Percentiles rank a stretch among this genome's conserved stretches.
Conservation (phyloP, 2,888 invertebrate genomes). For the Mantis religiosa region DNA sequence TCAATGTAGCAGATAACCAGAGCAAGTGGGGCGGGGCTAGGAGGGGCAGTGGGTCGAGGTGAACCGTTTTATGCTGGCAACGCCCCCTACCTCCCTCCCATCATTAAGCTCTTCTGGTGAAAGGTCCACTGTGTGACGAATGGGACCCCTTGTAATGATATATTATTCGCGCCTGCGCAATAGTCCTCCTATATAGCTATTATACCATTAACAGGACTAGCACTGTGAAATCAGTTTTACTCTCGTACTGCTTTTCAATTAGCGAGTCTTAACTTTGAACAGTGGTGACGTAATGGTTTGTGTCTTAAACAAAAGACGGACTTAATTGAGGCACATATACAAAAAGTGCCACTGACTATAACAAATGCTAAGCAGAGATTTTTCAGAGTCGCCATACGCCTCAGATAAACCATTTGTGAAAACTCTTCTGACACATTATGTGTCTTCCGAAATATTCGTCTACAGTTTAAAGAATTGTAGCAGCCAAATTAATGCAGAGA, state of each 20-base stretch:
- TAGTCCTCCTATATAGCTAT: background rate
- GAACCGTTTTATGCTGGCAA: conserved; percentile 13
- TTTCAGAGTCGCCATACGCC: too few species aligned
- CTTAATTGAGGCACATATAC: too few species aligned
- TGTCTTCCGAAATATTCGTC: too few species aligned
- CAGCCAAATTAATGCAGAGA: too few species aligned
- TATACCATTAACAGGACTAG: background rate
- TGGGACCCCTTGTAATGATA: background rate
- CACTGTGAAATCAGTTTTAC: background rate
- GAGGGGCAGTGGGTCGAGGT: conserved; percentile 25
- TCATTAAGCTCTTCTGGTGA: background rate
- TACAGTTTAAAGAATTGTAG: too few species aligned
- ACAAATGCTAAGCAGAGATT: too few species aligned
- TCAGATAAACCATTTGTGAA: too few species aligned
- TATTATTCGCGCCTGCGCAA: background rate
- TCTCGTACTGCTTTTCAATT: background rate
- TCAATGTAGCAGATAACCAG: background rate
- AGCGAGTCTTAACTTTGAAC: too few species aligned
- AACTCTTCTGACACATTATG: too few species aligned
- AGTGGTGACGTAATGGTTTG: too few species aligned
- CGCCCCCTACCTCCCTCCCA: conserved; percentile 17
- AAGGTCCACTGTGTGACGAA: conserved; percentile 4
- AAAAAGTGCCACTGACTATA: too few species aligned
- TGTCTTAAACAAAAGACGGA: too few species aligned
- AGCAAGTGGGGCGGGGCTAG: background rate